Conservation (phyloP, 1,140 invertebrate species). For the Brachionus rotundiformis region DNA sequence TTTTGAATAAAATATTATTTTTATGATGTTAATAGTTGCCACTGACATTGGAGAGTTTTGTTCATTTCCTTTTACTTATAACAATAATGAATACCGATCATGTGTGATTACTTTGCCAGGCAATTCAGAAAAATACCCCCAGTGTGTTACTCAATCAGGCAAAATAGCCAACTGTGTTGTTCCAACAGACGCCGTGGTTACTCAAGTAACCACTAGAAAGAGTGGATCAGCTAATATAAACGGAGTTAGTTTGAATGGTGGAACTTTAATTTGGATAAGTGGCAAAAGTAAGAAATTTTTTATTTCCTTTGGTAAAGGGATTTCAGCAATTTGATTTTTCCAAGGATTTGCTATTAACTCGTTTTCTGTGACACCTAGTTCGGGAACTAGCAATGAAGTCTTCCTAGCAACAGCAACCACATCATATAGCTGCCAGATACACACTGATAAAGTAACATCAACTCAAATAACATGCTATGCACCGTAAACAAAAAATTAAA, state of each 20-base stretch:
- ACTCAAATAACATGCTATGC: conserved; percentile 36
- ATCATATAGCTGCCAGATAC: conserved; percentile 24
- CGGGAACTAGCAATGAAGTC: conserved; percentile 8
- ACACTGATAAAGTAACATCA: conserved; percentile 33
- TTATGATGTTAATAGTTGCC: background rate
- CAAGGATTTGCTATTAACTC: conserved; percentile 18
- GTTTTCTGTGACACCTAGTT: background rate
- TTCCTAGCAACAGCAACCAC: background rate
- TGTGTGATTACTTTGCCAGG: background rate
- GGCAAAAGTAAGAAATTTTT: conserved; percentile 12
- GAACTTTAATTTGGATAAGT: conserved; percentile 13
- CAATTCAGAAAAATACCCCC: background rate
- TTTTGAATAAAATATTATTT: background rate
- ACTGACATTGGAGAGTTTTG: conserved; percentile 28
- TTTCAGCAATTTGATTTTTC: too few relatives aligned
- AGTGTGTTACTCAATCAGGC: background rate
- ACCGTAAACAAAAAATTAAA: too few relatives aligned
- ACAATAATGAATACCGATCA: background rate
- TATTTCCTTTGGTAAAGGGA: too few relatives aligned
- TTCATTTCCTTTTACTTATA: conserved; percentile 31
- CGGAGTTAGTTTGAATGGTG: conserved; percentile 28
- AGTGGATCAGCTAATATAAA: background rate
- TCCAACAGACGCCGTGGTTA: conserved; percentile 25
- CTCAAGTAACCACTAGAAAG: conserved; percentile 2
- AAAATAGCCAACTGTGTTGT: conserved; percentile 9